Conservation (phyloP, 2,888 invertebrate genomes). For the Parascotia fuliginaria region DNA sequence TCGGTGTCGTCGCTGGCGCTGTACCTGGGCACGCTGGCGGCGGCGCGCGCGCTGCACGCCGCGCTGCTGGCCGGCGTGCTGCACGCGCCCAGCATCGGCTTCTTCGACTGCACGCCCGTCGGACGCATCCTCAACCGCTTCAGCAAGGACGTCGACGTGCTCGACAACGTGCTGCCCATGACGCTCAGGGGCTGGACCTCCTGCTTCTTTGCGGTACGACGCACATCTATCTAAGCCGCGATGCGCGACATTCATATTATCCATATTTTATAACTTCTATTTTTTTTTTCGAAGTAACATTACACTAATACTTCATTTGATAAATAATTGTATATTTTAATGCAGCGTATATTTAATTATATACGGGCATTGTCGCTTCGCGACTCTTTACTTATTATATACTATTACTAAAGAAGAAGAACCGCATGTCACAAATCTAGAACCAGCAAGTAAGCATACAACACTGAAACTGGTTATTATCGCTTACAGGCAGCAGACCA, state of each 20-base stretch:
- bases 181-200: slow-evolving; percentile 90
- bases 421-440: not conserved
- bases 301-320: too few relatives aligned
- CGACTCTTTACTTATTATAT: not conserved
- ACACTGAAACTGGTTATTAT: too few relatives aligned
- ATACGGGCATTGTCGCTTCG: not conserved
- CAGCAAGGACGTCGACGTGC: slow-evolving; percentile 90
- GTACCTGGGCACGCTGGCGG: slow-evolving; percentile 88
- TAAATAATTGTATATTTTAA: too few relatives aligned
- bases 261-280: too few relatives aligned
- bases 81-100: slow-evolving; percentile 88
- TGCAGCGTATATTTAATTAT: not conserved
- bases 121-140: slow-evolving; percentile 92
- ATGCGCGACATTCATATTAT: too few relatives aligned
- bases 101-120: slow-evolving; percentile 93
- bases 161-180: slow-evolving; percentile 90
- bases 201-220: slow-evolving; percentile 87
- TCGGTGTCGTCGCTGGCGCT: slow-evolving; percentile 88
- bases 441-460: too few relatives aligned
- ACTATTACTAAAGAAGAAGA: not conserved
- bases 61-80: slow-evolving; percentile 88
- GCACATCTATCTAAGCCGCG: too few relatives aligned
- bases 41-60: slow-evolving; percentile 87
- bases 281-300: not conserved
- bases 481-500: too few relatives aligned